Conservation (phyloP, 2,888 invertebrate species). For the Eupeodes luniger region DNA sequence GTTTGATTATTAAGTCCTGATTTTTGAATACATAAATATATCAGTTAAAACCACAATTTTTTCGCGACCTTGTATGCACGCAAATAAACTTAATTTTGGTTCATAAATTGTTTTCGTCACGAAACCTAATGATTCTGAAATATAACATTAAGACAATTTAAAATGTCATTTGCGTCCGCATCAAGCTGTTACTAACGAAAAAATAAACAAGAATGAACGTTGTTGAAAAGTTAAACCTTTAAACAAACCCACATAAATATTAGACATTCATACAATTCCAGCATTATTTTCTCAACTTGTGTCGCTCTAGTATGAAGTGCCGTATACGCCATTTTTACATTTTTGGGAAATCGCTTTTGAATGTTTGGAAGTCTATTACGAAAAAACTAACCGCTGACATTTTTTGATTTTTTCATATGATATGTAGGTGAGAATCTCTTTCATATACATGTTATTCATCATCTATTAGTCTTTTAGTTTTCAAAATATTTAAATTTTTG, state of each 20-base stretch:
- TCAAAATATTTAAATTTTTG: too few species aligned
- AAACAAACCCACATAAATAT: not conserved
- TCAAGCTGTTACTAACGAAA: constrained; percentile 42
- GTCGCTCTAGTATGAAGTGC: too few species aligned
- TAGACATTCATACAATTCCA: not conserved
- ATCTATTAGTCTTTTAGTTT: too few species aligned
- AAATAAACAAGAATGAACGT: not conserved
- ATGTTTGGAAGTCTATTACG: too few species aligned
- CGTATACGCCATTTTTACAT: too few species aligned
- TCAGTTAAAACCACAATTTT: constrained; percentile 30
- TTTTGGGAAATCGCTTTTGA: too few species aligned
- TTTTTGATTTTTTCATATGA: too few species aligned
- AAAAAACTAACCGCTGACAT: too few species aligned
- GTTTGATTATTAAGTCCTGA: constrained; percentile 32
- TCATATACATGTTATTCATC: too few species aligned
- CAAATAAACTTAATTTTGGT: constrained; percentile 55
- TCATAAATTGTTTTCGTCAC: constrained; percentile 67
- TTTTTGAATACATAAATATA: constrained; percentile 44
- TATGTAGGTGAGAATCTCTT: too few species aligned
- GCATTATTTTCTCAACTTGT: not conserved
- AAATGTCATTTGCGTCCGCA: constrained; percentile 62
- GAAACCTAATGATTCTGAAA: constrained; percentile 40
- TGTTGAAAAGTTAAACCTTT: not conserved
- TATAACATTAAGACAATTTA: constrained; percentile 66
- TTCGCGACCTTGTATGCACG: constrained; percentile 63